A percentile compares a stretch with the other conserved stretches of the same genome.
Conservation (phyloP, 1,140 invertebrate species). For the Microplitis mediator region DNA sequence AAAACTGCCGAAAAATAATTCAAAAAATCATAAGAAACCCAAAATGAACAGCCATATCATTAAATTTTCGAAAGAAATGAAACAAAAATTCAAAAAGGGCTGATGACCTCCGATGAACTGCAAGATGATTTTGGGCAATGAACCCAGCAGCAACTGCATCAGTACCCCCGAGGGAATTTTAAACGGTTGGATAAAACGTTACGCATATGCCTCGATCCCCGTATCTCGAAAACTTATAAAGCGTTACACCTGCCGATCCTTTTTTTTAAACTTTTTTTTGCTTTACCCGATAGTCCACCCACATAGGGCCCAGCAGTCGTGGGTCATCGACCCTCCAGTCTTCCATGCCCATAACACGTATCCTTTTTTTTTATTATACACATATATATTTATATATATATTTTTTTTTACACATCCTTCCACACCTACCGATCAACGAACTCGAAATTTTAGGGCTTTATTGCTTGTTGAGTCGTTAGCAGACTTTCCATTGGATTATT, state of each 20-base stretch:
- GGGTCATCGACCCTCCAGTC: too few relatives aligned
- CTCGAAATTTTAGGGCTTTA: background rate
- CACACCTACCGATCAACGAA: slow-evolving; percentile 2
- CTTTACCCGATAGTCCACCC: too few relatives aligned
- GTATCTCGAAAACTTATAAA: background rate
- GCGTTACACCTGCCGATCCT: too few relatives aligned
- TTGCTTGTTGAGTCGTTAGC: background rate
- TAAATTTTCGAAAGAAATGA: too few relatives aligned
- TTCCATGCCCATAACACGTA: too few relatives aligned
- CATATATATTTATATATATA: too few relatives aligned
- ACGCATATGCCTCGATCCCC: too few relatives aligned
- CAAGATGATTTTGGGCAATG: background rate
- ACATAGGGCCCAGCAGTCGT: too few relatives aligned
- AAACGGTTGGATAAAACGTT: slow-evolving; percentile 5
- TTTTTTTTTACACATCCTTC: background rate
- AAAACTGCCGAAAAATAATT: background rate
- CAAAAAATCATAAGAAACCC: too few relatives aligned
- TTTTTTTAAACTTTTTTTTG: background rate
- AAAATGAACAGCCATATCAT: too few relatives aligned
- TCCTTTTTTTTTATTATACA: too few relatives aligned
- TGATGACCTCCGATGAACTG: background rate
- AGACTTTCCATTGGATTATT: slow-evolving; percentile 38
- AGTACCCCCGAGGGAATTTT: background rate
- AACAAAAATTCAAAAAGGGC: too few relatives aligned
- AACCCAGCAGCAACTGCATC: background rate